Conservation (phyloP, 2,797 vertebrate species). For the Coccyzus lansbergi region DNA sequence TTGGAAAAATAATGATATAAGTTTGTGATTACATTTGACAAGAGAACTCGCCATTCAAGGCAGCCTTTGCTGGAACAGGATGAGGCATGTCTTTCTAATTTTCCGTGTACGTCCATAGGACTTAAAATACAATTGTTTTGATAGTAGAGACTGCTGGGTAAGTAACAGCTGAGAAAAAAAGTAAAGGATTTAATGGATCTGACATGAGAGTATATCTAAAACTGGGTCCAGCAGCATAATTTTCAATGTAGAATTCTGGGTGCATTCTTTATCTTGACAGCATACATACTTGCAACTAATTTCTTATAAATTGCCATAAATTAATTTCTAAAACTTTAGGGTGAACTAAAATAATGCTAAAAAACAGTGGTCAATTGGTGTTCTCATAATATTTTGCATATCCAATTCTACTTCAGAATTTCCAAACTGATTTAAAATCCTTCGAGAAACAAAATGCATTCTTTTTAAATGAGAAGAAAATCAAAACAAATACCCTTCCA, state of each 20-base stretch:
- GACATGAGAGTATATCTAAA: not conserved
- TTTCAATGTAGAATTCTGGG: not conserved
- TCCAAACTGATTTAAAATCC: not conserved
- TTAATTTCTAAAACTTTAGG: not conserved
- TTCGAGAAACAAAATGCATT: not conserved
- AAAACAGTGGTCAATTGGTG: rapidly evolving
- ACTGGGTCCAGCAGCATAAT: not conserved
- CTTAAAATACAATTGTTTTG: not conserved
- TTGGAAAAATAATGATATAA: not conserved
- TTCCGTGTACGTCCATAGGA: not conserved
- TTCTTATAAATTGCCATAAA: not conserved
- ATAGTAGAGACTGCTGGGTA: not conserved
- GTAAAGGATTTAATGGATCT: not conserved
- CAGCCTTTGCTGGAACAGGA: not conserved
- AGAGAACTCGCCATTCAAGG: not conserved
- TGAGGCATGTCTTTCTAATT: not conserved
- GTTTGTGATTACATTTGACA: not conserved
- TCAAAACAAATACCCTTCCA: not conserved
- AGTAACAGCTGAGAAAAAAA: not conserved
- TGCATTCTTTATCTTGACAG: not conserved
- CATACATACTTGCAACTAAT: not conserved
- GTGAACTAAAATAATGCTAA: not conserved
- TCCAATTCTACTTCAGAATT: not conserved
- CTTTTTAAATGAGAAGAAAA: not conserved
- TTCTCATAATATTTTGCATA: not conserved